Conservation (phyloP, 2,888 invertebrate species). For the Nymphalis urticae region DNA sequence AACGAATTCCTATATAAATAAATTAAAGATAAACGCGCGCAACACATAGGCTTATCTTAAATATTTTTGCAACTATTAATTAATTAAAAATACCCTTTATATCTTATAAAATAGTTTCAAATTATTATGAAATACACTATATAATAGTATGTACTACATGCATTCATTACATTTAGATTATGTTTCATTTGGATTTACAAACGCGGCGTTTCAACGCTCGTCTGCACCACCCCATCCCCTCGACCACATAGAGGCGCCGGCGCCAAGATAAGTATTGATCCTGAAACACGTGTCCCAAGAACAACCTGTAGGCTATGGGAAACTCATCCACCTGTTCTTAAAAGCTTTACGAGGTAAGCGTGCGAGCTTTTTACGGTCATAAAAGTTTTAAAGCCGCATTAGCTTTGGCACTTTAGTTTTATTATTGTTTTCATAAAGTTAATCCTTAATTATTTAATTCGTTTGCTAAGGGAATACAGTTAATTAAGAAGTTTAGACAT, state of each 20-base stretch:
- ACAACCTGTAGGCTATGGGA: conserved; percentile 64
- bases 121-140: background rate
- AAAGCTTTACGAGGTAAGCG: conserved; percentile 64
- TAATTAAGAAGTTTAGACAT: background rate
- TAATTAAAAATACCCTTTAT: too few relatives aligned
- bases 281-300: conserved; percentile 67
- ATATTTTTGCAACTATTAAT: too few relatives aligned
- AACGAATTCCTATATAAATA: too few relatives aligned
- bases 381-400: conserved; percentile 23
- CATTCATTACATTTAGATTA: background rate
- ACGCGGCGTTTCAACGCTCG: conserved; percentile 46
- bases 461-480: background rate
- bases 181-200: conserved; percentile 5
- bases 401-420: conserved; percentile 22
- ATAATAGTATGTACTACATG: too few relatives aligned
- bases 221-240: conserved; percentile 50
- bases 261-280: conserved; percentile 69
- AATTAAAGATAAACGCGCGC: too few relatives aligned
- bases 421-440: conserved; percentile 20
- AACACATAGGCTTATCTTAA: too few relatives aligned
- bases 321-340: conserved; percentile 66
- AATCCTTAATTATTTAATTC: conserved; percentile 11
- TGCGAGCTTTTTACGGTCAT: conserved; percentile 41
- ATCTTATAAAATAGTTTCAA: too few relatives aligned
- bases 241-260: conserved; percentile 61